Conservation (phyloP, 1,140 invertebrate genomes). For the Matsumurasca onukii region DNA sequence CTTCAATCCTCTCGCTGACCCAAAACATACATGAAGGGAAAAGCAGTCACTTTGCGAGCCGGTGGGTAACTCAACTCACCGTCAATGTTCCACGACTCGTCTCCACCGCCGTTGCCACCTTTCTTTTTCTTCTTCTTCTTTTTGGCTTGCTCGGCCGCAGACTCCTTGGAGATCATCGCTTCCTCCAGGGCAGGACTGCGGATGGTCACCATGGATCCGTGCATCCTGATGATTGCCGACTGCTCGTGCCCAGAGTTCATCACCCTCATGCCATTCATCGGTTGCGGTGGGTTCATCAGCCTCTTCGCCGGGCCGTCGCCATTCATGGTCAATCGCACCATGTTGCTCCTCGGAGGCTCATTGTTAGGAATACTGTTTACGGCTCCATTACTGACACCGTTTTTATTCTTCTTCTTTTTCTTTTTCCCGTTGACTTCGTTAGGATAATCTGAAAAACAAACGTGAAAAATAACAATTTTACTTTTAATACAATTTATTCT, state of each 20-base stretch:
- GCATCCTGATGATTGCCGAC: constrained; percentile 67
- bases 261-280: constrained; percentile 41
- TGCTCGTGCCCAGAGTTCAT: constrained; percentile 48
- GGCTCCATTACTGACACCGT: constrained; percentile 12
- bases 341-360: constrained; percentile 2
- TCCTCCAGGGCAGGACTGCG: constrained; percentile 64
- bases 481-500: too few relatives aligned
- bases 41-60: background rate
- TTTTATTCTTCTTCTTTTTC: constrained; percentile 41
- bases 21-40: background rate
- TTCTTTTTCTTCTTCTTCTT: constrained; percentile 55
- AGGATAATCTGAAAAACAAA: constrained; percentile 15
- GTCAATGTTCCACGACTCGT: constrained; percentile 56
- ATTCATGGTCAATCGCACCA: constrained; percentile 26
- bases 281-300: constrained; percentile 34
- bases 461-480: background rate
- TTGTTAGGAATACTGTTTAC: background rate
- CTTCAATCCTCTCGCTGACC: too few relatives aligned
- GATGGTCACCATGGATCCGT: constrained; percentile 79
- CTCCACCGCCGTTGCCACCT: constrained; percentile 45
- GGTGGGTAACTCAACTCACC: constrained; percentile 51
- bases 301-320: constrained; percentile 19
- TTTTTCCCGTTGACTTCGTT: constrained; percentile 32
- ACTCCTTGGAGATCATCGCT: constrained; percentile 49
- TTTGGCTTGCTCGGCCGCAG: constrained; percentile 47